Conservation (phyloP, 1,140 invertebrate species). For the Drosophila ercepeae region DNA sequence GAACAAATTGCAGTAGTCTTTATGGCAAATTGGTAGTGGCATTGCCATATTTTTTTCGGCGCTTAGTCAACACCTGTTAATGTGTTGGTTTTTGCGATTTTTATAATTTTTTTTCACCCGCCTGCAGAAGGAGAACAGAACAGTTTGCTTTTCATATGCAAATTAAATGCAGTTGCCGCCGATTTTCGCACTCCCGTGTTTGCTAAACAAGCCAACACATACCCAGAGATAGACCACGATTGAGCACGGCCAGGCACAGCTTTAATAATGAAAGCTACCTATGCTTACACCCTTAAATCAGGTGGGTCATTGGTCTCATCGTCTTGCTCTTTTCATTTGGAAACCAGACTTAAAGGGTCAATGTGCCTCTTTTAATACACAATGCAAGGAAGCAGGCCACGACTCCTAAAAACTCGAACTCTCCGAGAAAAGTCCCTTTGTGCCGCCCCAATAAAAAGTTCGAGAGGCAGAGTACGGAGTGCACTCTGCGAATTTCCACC, state of each 20-base stretch:
- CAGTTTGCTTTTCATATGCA: slow-evolving; percentile 60
- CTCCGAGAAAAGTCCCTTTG: slow-evolving; percentile 6
- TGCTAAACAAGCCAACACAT: slow-evolving; percentile 64
- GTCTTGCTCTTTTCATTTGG: slow-evolving; percentile 31
- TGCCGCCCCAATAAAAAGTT: slow-evolving; percentile 15
- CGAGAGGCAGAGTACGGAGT: slow-evolving; percentile 17
- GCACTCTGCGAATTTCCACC: slow-evolving; percentile 24
- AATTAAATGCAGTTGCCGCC: slow-evolving; percentile 62
- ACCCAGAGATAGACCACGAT: slow-evolving; percentile 57
- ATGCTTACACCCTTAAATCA: slow-evolving; percentile 41
- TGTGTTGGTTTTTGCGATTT: slow-evolving; percentile 49
- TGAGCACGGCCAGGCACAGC: slow-evolving; percentile 30
- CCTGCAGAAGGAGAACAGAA: slow-evolving; percentile 12
- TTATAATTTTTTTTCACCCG: slow-evolving; percentile 41
- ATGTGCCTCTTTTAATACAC: slow-evolving; percentile 74
- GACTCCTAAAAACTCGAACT: slow-evolving; percentile 6
- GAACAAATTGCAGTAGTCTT: slow-evolving; percentile 64
- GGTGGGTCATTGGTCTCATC: slow-evolving; percentile 58
- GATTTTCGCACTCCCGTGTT: slow-evolving; percentile 45
- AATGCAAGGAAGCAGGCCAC: slow-evolving; percentile 40
- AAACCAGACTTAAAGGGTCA: slow-evolving; percentile 50
- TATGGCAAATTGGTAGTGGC: slow-evolving; percentile 14
- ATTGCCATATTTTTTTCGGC: slow-evolving; percentile 22
- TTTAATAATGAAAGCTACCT: too few species aligned
- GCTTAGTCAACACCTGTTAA: slow-evolving; percentile 82